phyloP scores from a whole-genome alignment of 1,140 invertebrate species.

The Notospermus geniculatus region DNA sequence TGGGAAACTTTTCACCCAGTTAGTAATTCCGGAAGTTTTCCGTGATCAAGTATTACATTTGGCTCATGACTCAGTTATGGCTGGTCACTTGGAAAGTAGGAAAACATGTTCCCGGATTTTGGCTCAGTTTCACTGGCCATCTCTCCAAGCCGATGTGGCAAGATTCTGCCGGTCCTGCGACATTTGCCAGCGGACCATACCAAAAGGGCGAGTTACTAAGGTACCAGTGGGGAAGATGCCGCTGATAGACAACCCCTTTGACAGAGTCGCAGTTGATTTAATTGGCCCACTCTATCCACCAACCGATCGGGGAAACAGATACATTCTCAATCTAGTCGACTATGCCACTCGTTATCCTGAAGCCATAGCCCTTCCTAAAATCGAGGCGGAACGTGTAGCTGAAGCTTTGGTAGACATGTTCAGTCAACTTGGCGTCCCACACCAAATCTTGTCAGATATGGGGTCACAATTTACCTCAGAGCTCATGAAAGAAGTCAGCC shows the following conservation, averaged over 20 bases:
- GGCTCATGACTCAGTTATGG: constrained; percentile 17
- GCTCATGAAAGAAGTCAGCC: constrained; percentile 10
- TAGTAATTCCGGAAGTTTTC: no score
- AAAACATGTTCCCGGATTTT: no score
- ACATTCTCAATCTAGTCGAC: constrained; percentile 23
- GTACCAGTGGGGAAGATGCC: constrained; percentile 22
- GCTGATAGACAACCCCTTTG: constrained; percentile 16
- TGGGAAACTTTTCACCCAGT: no score
- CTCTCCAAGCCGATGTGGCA: constrained; percentile 11
- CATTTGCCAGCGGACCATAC: constrained; percentile 20
- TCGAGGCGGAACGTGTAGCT: neutral
- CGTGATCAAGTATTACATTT: constrained; percentile 14
- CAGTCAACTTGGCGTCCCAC: constrained; percentile 12
- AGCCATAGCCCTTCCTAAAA: no score
- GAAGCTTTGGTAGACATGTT: constrained; percentile 12
- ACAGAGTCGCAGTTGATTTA: constrained; percentile 20
- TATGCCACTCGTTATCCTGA: no score
- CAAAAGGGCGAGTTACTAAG: constrained; percentile 10
- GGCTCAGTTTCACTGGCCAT: constrained; percentile 21
- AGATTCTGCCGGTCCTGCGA: constrained; percentile 22
- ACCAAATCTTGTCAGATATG: constrained; percentile 11
- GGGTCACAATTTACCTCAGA: constrained; percentile 13
- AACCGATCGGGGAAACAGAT: constrained; percentile 14
- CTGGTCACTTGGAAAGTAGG: constrained; percentile 19
- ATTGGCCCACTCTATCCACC: constrained; percentile 17